Base-by-base conservation (phyloP, 1,140 invertebrate genomes). In the Drosophila ananassae region DNA sequence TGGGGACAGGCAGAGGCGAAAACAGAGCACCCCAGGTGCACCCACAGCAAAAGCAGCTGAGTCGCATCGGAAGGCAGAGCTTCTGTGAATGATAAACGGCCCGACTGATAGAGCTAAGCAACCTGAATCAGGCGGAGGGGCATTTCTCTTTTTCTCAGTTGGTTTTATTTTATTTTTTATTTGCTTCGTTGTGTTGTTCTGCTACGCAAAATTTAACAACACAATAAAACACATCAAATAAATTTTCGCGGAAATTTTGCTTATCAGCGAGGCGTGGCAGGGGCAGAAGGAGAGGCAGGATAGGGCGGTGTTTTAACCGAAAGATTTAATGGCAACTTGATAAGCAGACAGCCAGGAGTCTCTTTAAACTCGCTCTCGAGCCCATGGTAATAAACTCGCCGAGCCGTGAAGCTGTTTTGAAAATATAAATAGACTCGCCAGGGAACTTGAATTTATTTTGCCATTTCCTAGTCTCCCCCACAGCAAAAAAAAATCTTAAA, bases 151-250 rank as follows among this genome's bases (percentile, higher is more conserved):
- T 44, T 50, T 34, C 7, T 34, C 34, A 52, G 55, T 47, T 41
- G 37, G 41, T 37, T 28, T 56, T 52, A 32, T 10, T 62, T 53
- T 32, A 24, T 51, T 51, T 9, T 32, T 22, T 50, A 25, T 50
- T 17, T 67, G 34, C 63, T 53, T 69, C 53, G 75, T 12, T 37
- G 9, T 44, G 13, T 21, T 58, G 52, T 69, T 75, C 62, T 48
- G 79, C 78, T 24, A 87, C 78, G 83, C 81, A 71, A 82, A 87
- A 85, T 85, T 82, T 85, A 85, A 77, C 81, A 82, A 63, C 61
- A 85, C 81, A 85, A 85, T 87, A 85, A 85, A 87, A 85, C 61
- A 82, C 81, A 85, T 87, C 73, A 85, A 85, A 85, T 85, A 85
- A 85, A 85, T 85, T 85, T 85, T 59, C 78, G 75, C 83, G 71